Conservation (phyloP, 2,888 invertebrate genomes). For the Listrodromus nycthemerus region DNA sequence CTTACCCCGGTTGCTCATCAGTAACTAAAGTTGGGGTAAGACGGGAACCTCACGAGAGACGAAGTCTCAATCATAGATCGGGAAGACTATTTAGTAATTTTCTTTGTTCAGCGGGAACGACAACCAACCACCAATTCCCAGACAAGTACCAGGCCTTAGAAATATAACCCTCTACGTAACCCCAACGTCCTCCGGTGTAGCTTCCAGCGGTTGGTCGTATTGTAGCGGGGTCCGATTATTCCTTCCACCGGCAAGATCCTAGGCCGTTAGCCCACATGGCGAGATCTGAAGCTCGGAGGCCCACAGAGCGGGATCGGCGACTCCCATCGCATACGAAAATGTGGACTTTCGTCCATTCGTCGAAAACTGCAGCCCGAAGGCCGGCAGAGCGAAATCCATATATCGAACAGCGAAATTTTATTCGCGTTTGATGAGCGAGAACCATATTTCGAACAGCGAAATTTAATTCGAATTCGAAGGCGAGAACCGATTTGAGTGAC, state of each 20-base stretch:
- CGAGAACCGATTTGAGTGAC: no score
- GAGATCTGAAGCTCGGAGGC: neutral
- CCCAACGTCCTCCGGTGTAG: neutral
- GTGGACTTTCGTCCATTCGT: neutral
- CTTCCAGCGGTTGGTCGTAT: neutral
- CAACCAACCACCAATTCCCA: neutral
- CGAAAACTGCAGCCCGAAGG: neutral
- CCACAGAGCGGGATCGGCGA: neutral
- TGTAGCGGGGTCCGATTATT: neutral
- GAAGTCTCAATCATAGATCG: neutral
- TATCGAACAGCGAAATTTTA: no score
- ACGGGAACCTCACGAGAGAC: slow-evolving; percentile 5
- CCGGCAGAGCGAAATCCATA: neutral
- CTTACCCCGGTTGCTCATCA: neutral
- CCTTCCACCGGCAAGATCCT: neutral
- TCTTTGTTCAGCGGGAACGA: neutral
- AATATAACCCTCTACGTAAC: neutral
- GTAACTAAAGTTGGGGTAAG: neutral
- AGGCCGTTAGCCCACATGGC: neutral
- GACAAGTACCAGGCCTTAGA: neutral
- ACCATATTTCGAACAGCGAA: no score
- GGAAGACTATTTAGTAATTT: slow-evolving; percentile 3
- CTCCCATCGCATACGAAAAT: neutral
- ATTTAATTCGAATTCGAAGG: no score
- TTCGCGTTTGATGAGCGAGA: no score